Evolutionary conservation across 1,140 invertebrate species (phyloP).

Genomic region (Drosophila teissieri): DNA sequence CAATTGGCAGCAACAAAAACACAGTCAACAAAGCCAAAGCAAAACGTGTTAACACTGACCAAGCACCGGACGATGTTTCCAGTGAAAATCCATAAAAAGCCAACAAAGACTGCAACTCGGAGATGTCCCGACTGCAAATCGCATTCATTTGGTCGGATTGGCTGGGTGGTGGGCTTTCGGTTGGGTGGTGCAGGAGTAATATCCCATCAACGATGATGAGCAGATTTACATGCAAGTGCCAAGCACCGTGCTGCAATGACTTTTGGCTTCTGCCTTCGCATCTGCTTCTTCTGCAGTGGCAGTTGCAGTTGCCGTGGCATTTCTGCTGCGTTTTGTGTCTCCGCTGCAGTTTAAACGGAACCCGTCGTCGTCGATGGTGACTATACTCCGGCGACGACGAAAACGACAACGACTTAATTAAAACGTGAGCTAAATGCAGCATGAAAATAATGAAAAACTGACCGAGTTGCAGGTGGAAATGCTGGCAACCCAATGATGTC

Average conservation of each 20-base stretch:
- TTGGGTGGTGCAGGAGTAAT: slow-evolving; percentile 52
- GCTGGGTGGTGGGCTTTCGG: slow-evolving; percentile 3
- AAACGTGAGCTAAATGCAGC: slow-evolving; percentile 83
- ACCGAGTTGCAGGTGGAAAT: slow-evolving; percentile 80
- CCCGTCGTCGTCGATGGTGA: slow-evolving; percentile 32
- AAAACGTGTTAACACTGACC: slow-evolving; percentile 66
- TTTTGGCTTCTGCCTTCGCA: slow-evolving; percentile 38
- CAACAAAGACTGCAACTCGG: slow-evolving; percentile 62
- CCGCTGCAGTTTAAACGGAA: slow-evolving; percentile 41
- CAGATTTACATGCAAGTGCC: slow-evolving; percentile 83
- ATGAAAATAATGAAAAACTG: slow-evolving; percentile 83
- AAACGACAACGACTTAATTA: slow-evolving; percentile 75
- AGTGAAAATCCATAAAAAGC: slow-evolving; percentile 77
- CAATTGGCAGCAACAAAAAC: slow-evolving; percentile 66
- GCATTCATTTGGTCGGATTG: slow-evolving; percentile 65
- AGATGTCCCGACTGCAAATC: slow-evolving; percentile 75
- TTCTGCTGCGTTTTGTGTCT: slow-evolving; percentile 15
- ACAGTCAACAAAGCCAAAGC: slow-evolving; percentile 55
- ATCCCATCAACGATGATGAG: slow-evolving; percentile 83
- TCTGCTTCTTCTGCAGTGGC: slow-evolving; percentile 13
- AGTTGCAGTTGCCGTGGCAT: slow-evolving; percentile 1
- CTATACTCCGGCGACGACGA: slow-evolving; percentile 29
- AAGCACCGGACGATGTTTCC: slow-evolving; percentile 44
- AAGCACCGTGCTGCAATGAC: slow-evolving; percentile 52
- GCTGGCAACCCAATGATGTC: slow-evolving; percentile 28